Percentiles rank a stretch among this genome's conserved stretches.
Conservation (phyloP, 2,113 vertebrate genomes). For the Balaeniceps rex region DNA sequence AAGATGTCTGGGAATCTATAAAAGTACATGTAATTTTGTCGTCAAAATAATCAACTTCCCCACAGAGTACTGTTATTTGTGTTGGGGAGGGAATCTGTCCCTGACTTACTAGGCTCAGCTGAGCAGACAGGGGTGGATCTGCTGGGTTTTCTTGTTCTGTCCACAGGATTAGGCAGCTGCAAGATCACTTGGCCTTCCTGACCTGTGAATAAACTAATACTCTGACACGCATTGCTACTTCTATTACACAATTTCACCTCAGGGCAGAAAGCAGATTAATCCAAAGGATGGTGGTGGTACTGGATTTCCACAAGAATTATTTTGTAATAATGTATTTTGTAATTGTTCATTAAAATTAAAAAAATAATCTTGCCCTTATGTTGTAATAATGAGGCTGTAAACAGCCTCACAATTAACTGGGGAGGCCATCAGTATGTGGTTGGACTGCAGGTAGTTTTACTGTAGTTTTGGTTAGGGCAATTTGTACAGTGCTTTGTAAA, state of each 20-base stretch:
- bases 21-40: neutral
- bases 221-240: neutral
- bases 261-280: neutral
- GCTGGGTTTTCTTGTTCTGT: neutral
- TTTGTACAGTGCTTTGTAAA: neutral
- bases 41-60: neutral
- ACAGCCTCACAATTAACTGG: neutral
- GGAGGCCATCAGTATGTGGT: neutral
- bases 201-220: neutral
- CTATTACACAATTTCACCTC: neutral
- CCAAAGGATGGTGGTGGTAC: neutral
- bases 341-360: neutral
- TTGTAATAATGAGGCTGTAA: neutral
- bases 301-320: neutral
- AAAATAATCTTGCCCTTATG: neutral
- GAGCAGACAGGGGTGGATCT: neutral
- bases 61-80: neutral
- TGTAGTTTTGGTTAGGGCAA: neutral
- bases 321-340: neutral
- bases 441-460: neutral
- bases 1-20: neutral
- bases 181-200: neutral
- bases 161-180: neutral
- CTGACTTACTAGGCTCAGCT: neutral
- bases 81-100: neutral